Evolutionary conservation across 2,888 invertebrate species (phyloP).

Genomic region (Hydriomena furcata): DNA sequence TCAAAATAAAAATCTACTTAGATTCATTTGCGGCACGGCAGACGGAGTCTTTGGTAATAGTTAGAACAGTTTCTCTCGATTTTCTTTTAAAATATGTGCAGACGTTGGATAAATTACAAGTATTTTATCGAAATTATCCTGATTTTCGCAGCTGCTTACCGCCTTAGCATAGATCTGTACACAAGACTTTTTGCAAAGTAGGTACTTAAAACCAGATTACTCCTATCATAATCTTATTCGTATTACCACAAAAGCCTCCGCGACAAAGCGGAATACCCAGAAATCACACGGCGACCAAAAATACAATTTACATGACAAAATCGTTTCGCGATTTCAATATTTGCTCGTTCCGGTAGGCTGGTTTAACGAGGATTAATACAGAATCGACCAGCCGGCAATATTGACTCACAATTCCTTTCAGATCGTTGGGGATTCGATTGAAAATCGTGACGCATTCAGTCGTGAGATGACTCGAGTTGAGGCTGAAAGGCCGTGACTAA

Average conservation of each 20-base stretch:
- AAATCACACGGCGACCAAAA: slow-evolving; percentile 32
- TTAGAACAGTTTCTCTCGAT: too few relatives aligned
- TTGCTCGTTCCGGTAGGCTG: slow-evolving; percentile 34
- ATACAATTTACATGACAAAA: slow-evolving; percentile 37
- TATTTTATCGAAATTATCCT: too few relatives aligned
- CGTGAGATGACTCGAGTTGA: slow-evolving; percentile 24
- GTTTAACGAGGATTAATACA: slow-evolving; percentile 38
- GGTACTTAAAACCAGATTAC: neutral
- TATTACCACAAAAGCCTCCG: slow-evolving; percentile 12
- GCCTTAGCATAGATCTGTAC: too few relatives aligned
- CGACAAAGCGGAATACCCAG: slow-evolving; percentile 27
- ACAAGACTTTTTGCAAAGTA: neutral
- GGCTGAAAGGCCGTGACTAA: slow-evolving; percentile 9
- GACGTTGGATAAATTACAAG: too few relatives aligned
- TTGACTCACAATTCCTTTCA: slow-evolving; percentile 38
- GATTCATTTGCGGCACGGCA: too few relatives aligned
- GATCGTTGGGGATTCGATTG: slow-evolving; percentile 38
- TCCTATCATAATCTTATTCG: slow-evolving; percentile 9
- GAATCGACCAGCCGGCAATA: slow-evolving; percentile 36
- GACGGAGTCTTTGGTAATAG: too few relatives aligned
- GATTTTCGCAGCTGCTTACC: too few relatives aligned
- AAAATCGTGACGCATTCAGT: slow-evolving; percentile 34
- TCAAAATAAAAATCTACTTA: too few relatives aligned
- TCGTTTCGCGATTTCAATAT: slow-evolving; percentile 38
- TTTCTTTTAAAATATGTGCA: too few relatives aligned